Evolutionary conservation across 1,140 invertebrate species (phyloP), one percentile per base, ranked within the genome.

Genomic region (Aphidius gifuensis): DNA sequence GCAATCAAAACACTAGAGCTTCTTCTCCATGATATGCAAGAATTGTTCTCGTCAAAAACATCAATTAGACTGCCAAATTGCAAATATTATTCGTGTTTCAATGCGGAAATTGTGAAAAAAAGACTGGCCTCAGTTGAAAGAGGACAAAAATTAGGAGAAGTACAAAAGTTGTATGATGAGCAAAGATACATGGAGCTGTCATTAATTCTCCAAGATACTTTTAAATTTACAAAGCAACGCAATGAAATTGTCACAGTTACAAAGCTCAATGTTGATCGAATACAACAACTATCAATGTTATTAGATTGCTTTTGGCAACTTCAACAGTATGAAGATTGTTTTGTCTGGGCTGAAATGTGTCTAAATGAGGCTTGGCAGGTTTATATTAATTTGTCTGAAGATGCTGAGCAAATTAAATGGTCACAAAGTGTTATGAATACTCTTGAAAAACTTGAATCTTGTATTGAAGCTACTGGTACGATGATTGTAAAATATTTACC

Each of bases 261-360:
- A 16, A 74, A 76, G 62, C 68, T 76, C 7, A 73, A 80, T 9
- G 71, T 80, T 3, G 83, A 86, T 64, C 76, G 86, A 38, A 80
- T 81, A 45, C 74, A 82, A 44, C 87, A 88, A 68, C 71, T 88
- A 7, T 69, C 81, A 32, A 79, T 92, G 64, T 80, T 94, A 53
- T 79, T 92, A 57, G 88, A 93, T 64, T 85, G 87, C n/a, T 81
- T 91, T 11, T 90, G 87, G 85, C 78, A 84, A 38, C 67, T 85
- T 11, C 70, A 82, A 50, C 75, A 83, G 32, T 80, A 80, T 58
- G 76, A 82, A 68, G 85, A 88, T 60, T 92, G 90, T 75, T 86
- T 92, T 50, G 79, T 86, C 49, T 93, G 91, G 91, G 85, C 86
- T 5, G 88, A 92, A 69, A 85, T 83, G 63, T 88, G 87, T 69